phyloP scores from a whole-genome alignment of 2,797 vertebrate genomes.

The Myioborus melanocephalus region DNA sequence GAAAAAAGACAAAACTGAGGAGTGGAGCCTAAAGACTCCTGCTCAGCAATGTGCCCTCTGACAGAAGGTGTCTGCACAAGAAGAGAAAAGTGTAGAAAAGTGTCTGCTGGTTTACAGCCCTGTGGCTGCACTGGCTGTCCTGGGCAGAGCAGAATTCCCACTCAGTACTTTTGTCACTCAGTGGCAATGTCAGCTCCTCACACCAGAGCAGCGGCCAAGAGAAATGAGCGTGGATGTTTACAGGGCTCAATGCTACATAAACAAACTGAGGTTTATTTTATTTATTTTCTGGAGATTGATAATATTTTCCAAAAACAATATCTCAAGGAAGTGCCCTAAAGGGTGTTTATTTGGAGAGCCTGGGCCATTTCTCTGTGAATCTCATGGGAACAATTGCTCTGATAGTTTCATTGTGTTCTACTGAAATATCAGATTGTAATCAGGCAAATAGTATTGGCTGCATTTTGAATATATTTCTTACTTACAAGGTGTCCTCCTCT shows the following conservation, averaged over 20 bases:
- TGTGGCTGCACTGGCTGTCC: background rate
- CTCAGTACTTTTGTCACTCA: background rate
- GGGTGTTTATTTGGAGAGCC: background rate
- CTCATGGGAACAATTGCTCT: background rate
- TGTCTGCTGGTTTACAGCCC: background rate
- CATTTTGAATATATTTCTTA: background rate
- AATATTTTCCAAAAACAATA: background rate
- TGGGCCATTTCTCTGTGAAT: background rate
- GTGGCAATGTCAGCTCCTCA: background rate
- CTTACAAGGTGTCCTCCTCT: background rate
- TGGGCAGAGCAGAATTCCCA: background rate
- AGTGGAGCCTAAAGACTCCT: background rate
- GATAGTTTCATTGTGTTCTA: background rate
- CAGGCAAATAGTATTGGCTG: background rate
- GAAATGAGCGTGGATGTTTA: background rate
- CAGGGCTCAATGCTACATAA: background rate
- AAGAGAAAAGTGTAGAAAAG: background rate
- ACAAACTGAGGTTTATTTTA: background rate
- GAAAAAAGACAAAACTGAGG: background rate
- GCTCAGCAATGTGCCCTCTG: background rate
- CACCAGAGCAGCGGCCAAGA: background rate
- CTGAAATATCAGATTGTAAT: background rate
- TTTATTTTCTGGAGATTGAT: conserved; percentile 1
- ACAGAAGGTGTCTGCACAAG: background rate
- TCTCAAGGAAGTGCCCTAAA: background rate